phyloP scores from a whole-genome alignment of 1,140 invertebrate genomes.

The Penaeus japonicus region DNA sequence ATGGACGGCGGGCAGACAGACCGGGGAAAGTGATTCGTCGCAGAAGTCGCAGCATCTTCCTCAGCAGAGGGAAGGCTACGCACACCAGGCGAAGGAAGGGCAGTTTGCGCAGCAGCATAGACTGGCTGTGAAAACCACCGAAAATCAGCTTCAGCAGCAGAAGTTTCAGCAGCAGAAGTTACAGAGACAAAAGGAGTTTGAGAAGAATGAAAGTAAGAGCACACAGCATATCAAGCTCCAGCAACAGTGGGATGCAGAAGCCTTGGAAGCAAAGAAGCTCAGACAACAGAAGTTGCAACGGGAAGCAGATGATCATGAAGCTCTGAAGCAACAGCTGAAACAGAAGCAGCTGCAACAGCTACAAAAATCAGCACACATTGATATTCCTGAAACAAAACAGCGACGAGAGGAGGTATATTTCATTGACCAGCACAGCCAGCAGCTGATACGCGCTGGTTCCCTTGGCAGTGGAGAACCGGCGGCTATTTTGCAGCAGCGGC shows the following conservation, averaged over 20 bases:
- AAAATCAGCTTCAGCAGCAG: not conserved
- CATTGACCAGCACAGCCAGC: slow-evolving; percentile 17
- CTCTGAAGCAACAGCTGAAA: not conserved
- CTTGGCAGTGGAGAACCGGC: slow-evolving; percentile 38
- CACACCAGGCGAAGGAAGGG: not conserved
- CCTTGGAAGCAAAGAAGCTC: not conserved
- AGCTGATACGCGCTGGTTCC: slow-evolving; percentile 37
- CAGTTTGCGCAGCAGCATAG: not conserved
- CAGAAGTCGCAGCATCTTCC: not conserved
- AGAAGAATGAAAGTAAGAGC: not conserved
- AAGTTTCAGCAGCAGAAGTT: not conserved
- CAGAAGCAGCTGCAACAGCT: not conserved
- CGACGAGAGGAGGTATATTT: not conserved
- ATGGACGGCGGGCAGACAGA: not conserved
- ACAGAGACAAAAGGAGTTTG: not conserved
- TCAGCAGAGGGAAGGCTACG: slow-evolving; percentile 15
- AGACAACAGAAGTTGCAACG: not conserved
- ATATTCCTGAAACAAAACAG: not conserved
- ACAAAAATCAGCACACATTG: not conserved
- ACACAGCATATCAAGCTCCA: not conserved
- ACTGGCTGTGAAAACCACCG: not conserved
- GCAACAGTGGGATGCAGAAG: not conserved
- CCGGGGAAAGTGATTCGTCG: not conserved
- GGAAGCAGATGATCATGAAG: not conserved
- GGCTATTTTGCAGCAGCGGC: slow-evolving; percentile 37